Percentiles rank a stretch among this genome's conserved stretches.
phyloP scores from a whole-genome alignment of 2,888 invertebrate species.

The Sicus ferrugineus region DNA sequence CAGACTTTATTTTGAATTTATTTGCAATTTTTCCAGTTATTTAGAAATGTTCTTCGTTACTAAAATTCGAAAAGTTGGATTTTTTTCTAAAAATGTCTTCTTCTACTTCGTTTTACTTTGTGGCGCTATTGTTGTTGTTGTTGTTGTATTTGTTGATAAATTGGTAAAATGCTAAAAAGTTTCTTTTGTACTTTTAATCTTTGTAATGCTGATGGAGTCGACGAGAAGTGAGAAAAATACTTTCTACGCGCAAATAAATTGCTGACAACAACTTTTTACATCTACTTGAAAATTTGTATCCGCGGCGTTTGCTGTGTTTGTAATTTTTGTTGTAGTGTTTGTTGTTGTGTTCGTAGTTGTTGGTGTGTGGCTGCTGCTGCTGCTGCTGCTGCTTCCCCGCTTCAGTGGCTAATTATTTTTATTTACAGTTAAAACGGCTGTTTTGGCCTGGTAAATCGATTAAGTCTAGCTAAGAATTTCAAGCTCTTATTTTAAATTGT shows the following conservation, averaged over 20 bases:
- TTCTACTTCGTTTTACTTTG: conserved; percentile 36
- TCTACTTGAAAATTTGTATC: conserved; percentile 41
- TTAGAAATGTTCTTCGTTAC: not conserved
- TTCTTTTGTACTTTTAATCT: conserved; percentile 12
- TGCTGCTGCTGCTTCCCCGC: conserved; percentile 33
- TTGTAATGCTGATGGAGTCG: conserved; percentile 31
- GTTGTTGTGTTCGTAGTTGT: conserved; percentile 46
- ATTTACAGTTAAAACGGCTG: conserved; percentile 40
- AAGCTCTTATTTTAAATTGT: conserved; percentile 33
- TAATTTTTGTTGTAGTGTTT: conserved; percentile 48
- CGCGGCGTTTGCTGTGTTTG: conserved; percentile 39
- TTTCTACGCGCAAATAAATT: conserved; percentile 16
- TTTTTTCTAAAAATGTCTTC: conserved; percentile 36
- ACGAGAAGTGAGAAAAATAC: conserved; percentile 41
- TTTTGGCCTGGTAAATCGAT: conserved; percentile 50
- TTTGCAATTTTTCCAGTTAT: not conserved
- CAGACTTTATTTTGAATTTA: conserved; percentile 37
- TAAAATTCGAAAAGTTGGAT: not conserved
- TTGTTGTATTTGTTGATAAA: conserved; percentile 34
- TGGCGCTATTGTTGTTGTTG: conserved; percentile 43
- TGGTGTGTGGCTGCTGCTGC: conserved; percentile 40
- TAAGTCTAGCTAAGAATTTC: conserved; percentile 36
- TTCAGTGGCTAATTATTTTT: conserved; percentile 28
- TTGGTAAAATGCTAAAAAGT: not conserved
- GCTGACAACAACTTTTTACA: conserved; percentile 30